Evolutionary conservation across 2,113 vertebrate genomes (phyloP).

Genomic region (Pseudonaja textilis): DNA sequence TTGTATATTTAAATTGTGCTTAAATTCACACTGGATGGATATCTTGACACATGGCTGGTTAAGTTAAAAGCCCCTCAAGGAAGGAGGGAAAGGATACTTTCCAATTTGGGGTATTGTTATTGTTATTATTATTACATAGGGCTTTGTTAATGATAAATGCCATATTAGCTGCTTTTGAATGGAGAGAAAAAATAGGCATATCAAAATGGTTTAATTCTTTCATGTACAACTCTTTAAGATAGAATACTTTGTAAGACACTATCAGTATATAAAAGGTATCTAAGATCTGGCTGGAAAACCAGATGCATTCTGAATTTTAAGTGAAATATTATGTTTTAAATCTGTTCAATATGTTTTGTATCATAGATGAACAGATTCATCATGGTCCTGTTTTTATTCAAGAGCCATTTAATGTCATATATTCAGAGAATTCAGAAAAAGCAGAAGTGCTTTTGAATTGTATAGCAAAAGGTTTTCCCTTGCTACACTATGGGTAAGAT

Average conservation of each 20-base stretch:
- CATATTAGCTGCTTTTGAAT: not conserved
- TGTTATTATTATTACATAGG: not conserved
- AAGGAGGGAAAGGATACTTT: not conserved
- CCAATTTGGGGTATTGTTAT: not conserved
- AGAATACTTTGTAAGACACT: not conserved
- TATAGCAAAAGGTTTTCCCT: slow-evolving; percentile 80
- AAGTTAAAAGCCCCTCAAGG: not conserved
- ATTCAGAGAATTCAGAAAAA: slow-evolving; percentile 75
- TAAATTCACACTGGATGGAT: not conserved
- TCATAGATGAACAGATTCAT: slow-evolving; percentile 70
- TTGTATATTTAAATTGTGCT: not conserved
- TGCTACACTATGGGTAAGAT: slow-evolving; percentile 79
- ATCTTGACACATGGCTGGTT: not conserved
- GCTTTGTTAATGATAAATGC: not conserved
- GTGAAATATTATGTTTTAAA: slow-evolving; percentile 26
- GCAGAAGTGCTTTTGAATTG: slow-evolving; percentile 83
- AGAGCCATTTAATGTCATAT: slow-evolving; percentile 80
- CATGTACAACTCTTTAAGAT: not conserved
- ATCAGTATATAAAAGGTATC: not conserved
- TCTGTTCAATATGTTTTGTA: slow-evolving; percentile 40
- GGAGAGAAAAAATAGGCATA: not conserved
- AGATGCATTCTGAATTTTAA: not conserved
- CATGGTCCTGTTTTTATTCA: slow-evolving; percentile 83
- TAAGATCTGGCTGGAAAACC: not conserved
- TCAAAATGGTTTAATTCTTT: not conserved